Evolutionary conservation across 2,888 invertebrate genomes (phyloP).

Genomic region (Macrophya alboannulata): DNA sequence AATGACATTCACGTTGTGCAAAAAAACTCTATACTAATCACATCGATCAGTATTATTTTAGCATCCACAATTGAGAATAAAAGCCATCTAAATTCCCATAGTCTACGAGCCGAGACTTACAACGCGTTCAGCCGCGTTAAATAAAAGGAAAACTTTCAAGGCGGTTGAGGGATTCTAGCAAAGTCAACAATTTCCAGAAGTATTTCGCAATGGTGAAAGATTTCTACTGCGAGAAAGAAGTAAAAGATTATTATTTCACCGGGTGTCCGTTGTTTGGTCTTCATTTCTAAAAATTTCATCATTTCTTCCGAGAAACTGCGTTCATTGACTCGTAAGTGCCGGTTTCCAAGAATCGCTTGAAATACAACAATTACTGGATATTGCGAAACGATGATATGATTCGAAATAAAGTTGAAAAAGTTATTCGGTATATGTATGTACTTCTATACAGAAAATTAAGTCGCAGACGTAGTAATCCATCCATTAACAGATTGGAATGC

Average conservation of each 20-base stretch:
- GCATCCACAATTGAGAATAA: not conserved
- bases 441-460: not conserved
- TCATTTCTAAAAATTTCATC: not conserved
- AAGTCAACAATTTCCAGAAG: not conserved
- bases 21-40: not conserved
- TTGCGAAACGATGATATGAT: not conserved
- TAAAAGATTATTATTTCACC: not conserved
- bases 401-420: not conserved
- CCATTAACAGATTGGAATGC: not conserved
- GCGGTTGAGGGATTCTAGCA: not conserved
- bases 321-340: not conserved
- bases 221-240: not conserved
- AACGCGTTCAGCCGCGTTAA: not conserved
- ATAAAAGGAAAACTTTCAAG: not conserved
- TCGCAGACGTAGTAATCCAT: not conserved
- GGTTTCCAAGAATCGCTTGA: not conserved
- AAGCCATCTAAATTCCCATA: constrained; percentile 12
- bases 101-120: not conserved
- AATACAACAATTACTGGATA: not conserved
- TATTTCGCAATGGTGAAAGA: not conserved
- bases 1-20: not conserved
- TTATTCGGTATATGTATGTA: not conserved
- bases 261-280: not conserved
- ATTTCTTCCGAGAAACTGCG: not conserved
- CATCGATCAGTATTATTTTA: not conserved